Evolutionary conservation across 2,797 vertebrate genomes (phyloP).

Genomic region (Ataeniobius toweri): DNA sequence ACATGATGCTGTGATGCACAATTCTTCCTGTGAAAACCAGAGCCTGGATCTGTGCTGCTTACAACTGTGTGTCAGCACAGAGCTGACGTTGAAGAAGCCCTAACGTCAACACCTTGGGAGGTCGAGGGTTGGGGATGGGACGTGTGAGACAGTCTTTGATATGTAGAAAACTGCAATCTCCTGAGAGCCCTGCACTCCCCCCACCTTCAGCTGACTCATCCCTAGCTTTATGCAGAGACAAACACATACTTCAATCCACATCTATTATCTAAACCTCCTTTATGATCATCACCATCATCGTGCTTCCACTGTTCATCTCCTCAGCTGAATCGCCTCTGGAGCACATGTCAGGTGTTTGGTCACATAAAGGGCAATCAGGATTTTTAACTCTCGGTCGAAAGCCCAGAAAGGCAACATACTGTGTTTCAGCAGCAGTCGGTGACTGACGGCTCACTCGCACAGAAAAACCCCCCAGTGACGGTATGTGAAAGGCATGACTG

Average conservation of each 20-base stretch:
- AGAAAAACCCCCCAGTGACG: background rate
- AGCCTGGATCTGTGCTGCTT: slow-evolving; percentile 45
- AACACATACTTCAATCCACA: slow-evolving; percentile 11
- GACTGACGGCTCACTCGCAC: slow-evolving; percentile 2
- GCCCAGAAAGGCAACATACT: background rate
- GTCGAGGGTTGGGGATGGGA: slow-evolving; percentile 49
- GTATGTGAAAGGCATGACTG: slow-evolving; percentile 42
- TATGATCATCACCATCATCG: slow-evolving; percentile 18
- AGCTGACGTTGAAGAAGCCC: slow-evolving; percentile 41
- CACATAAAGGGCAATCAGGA: slow-evolving; percentile 7
- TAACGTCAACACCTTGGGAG: slow-evolving; percentile 49
- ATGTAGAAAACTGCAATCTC: slow-evolving; percentile 65
- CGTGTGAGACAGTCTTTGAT: slow-evolving; percentile 69
- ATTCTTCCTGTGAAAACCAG: slow-evolving; percentile 26
- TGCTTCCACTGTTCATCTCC: slow-evolving; percentile 9
- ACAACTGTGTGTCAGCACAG: slow-evolving; percentile 62
- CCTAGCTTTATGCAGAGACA: slow-evolving; percentile 31
- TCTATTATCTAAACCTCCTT: slow-evolving; percentile 21
- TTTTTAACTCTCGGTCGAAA: background rate
- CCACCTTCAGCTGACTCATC: slow-evolving; percentile 21
- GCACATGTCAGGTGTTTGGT: slow-evolving; percentile 23
- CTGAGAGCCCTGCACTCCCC: slow-evolving; percentile 31
- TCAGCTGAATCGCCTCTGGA: slow-evolving; percentile 6
- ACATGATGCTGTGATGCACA: slow-evolving; percentile 26
- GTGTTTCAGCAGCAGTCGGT: background rate